phyloP scores from a whole-genome alignment of 2,113 vertebrate species.

The Nothobranchius furzeri region DNA sequence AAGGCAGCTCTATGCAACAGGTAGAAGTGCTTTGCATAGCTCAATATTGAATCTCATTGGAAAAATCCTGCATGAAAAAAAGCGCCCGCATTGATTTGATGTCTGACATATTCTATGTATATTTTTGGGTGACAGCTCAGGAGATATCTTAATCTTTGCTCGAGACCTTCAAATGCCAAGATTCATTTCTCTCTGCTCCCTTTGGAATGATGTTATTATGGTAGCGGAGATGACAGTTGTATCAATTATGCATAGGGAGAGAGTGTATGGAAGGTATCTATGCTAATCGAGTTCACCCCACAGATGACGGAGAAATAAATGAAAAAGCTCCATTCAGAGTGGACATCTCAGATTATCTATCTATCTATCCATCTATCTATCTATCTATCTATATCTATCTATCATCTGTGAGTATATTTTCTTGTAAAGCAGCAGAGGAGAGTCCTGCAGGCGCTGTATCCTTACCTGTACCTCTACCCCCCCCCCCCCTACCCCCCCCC shows the following conservation, averaged over 20 bases:
- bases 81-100: constrained; percentile 55
- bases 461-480: constrained; percentile 38
- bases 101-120: constrained; percentile 52
- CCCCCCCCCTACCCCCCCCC: constrained; percentile 38
- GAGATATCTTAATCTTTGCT: constrained; percentile 62
- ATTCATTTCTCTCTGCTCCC: constrained; percentile 64
- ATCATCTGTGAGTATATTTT: constrained; percentile 3
- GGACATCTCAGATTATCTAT: constrained; percentile 15
- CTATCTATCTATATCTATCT: constrained; percentile 18
- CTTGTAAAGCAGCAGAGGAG: background rate
- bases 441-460: constrained; percentile 30
- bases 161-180: constrained; percentile 67
- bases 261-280: constrained; percentile 59
- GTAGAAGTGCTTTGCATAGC: constrained; percentile 24
- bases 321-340: constrained; percentile 58
- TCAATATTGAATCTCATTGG: constrained; percentile 56
- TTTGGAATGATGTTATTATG: constrained; percentile 68
- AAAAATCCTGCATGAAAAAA: constrained; percentile 26
- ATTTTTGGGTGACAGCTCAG: constrained; percentile 62
- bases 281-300: constrained; percentile 61
- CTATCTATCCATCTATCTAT: constrained; percentile 7
- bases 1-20: constrained; percentile 3
- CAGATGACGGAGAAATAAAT: constrained; percentile 54
- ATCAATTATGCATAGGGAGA: constrained; percentile 75
- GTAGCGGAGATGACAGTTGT: constrained; percentile 68